phyloP scores from a whole-genome alignment of 2,888 invertebrate species.

The Agrochola lota region DNA sequence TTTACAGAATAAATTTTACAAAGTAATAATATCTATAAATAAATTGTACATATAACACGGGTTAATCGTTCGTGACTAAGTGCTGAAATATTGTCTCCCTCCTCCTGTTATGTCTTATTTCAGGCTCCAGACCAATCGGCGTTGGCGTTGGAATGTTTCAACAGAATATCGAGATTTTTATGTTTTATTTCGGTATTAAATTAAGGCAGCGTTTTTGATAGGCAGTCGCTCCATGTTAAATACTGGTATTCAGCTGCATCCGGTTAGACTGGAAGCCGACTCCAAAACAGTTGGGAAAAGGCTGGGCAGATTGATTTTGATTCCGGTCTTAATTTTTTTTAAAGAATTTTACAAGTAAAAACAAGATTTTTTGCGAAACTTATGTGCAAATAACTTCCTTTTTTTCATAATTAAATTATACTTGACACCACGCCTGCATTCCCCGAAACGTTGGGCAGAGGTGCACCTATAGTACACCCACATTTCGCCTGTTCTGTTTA shows the following conservation, averaged over 20 bases:
- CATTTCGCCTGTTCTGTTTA: not conserved
- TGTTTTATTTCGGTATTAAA: not conserved
- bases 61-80: slow-evolving; percentile 83
- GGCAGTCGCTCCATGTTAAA: too few species aligned
- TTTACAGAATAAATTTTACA: slow-evolving; percentile 70
- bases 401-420: not conserved
- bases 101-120: slow-evolving; percentile 56
- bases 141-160: not conserved
- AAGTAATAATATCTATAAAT: slow-evolving; percentile 62
- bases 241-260: too few species aligned
- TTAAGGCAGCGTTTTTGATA: too few species aligned
- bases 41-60: slow-evolving; percentile 73
- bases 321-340: not conserved
- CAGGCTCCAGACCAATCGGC: not conserved
- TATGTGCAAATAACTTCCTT: not conserved
- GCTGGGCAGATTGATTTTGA: too few species aligned
- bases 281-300: too few species aligned
- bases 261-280: too few species aligned
- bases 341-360: not conserved
- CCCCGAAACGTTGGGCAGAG: not conserved
- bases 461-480: not conserved
- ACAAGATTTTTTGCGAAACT: too few species aligned
- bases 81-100: slow-evolving; percentile 77
- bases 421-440: not conserved
- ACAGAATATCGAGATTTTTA: not conserved